These are phyloP conservation scores for Pyrocephalus nanus DNA, from an alignment of 2,797 vertebrate genomes.

Conservation along the genomic window DNA sequence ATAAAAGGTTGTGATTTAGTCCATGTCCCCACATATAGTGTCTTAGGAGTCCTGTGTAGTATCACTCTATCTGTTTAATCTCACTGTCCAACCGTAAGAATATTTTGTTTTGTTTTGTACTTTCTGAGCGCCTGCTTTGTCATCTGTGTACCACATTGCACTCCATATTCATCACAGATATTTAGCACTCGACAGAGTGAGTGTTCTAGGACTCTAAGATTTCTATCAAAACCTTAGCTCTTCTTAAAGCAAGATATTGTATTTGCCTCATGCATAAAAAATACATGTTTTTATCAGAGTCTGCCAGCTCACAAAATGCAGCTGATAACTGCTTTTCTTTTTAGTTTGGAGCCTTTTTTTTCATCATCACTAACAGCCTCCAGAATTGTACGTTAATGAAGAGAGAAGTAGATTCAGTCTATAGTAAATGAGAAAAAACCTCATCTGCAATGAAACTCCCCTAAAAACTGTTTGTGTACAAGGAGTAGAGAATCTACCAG, in stretches of 20 bases:
- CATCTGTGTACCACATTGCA: conserved; percentile 47
- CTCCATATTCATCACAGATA: conserved; percentile 36
- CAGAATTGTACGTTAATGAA: background rate
- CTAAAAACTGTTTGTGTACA: background rate
- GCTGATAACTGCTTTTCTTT: background rate
- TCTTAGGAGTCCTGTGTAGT: conserved; percentile 38
- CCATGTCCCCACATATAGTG: background rate
- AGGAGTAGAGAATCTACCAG: background rate
- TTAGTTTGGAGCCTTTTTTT: background rate
- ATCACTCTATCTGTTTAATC: conserved; percentile 56
- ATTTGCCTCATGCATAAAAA: background rate
- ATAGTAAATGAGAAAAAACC: background rate
- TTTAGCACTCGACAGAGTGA: background rate
- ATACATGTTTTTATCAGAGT: background rate
- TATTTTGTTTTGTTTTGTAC: conserved; percentile 47
- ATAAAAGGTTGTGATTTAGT: conserved; percentile 57
- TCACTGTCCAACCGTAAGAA: conserved; percentile 30
- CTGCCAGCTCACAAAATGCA: background rate
- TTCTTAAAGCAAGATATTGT: background rate
- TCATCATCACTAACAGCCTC: background rate
- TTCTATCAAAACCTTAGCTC: conserved; percentile 22
- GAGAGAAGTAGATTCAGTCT: background rate
- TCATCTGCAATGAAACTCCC: background rate
- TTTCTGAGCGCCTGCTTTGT: conserved; percentile 24
- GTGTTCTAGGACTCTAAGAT: conserved; percentile 18